Evolutionary conservation across 2,888 invertebrate genomes (phyloP), one percentile per base, ranked within the genome.

Genomic region (Antheraea yamamai): DNA sequence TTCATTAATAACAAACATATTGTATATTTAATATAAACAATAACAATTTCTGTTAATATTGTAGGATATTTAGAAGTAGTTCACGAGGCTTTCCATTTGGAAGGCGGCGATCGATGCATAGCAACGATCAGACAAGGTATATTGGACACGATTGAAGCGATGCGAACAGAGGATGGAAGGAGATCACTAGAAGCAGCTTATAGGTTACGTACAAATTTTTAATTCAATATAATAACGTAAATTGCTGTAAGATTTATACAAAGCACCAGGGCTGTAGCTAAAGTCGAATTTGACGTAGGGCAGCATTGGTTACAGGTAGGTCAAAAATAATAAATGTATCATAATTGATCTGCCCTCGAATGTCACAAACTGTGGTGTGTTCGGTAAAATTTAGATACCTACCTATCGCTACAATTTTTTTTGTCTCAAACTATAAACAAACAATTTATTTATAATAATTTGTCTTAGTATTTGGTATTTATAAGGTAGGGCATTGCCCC

Each of bases 31-130:
- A 52, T 16, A 52, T 52, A 52, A 52, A 52, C 52, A 55, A 55
- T 55, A 18, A 55, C 1, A 12, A 47, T 47, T 47, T 47, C 12
- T 66, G 7, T 66, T 4, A 30, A 26, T 68, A 61, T 85, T 84
- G 2, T 83, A 95, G 96, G 93, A 64, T 96, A 96, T 78, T 89
- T 95, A 79, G 95, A 95, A 77, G 92, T 95, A 0, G 95, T 96
- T 1, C 89, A 95, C 75, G 87, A 91, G 64, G 94, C 95, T 1
- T 92, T 96, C 74, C 76, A 81, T 1, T 84, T 90, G 7, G 95
- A 94, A 80, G 94, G 94, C 2, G 93, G 93, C 8, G 88, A 90
- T 47, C 83, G 89, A 77, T 94, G 94, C 78, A 88, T 92, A 58
- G 80, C 83, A 0, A 85, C 80, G 0, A 91, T 94, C 73, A 83